phyloP scores from a whole-genome alignment of 2,888 invertebrate genomes.

The Apomyelois bistriatella region DNA sequence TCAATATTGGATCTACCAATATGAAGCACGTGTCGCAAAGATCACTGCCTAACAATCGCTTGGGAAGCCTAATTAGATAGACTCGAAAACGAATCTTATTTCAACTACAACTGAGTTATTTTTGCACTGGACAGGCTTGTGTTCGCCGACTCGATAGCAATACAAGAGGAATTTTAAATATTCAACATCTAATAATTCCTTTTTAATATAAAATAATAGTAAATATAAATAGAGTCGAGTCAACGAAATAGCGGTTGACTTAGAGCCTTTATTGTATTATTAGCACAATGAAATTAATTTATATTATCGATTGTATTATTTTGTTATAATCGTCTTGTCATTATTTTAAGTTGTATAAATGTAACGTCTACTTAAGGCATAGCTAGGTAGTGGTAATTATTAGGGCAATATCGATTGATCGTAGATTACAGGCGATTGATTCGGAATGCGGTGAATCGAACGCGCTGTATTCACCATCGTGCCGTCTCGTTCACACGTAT shows the following conservation, averaged over 20 bases:
- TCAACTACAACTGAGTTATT: constrained; percentile 5
- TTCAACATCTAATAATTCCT: constrained; percentile 20
- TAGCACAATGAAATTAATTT: constrained; percentile 70
- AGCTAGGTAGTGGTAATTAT: constrained; percentile 75
- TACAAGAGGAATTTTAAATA: constrained; percentile 23
- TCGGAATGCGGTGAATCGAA: not conserved
- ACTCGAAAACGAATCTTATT: constrained; percentile 15
- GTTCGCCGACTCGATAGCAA: constrained; percentile 28
- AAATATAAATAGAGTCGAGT: constrained; percentile 36
- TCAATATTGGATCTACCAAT: constrained; percentile 16
- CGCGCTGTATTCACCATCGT: constrained; percentile 3
- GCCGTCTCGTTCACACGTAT: not conserved
- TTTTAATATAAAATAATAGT: constrained; percentile 37
- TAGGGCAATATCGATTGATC: constrained; percentile 63
- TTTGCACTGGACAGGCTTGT: constrained; percentile 8
- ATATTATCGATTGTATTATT: constrained; percentile 61
- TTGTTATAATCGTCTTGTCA: constrained; percentile 76
- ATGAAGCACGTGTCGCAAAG: constrained; percentile 10
- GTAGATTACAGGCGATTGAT: constrained; percentile 39
- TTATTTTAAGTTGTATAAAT: constrained; percentile 79
- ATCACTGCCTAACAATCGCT: constrained; percentile 20
- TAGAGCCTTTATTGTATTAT: constrained; percentile 54
- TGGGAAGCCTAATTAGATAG: constrained; percentile 25
- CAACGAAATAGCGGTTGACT: constrained; percentile 33
- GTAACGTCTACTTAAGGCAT: constrained; percentile 73